Conservation (phyloP, 2,113 vertebrate genomes). For the Neopipo cinnamomea region DNA sequence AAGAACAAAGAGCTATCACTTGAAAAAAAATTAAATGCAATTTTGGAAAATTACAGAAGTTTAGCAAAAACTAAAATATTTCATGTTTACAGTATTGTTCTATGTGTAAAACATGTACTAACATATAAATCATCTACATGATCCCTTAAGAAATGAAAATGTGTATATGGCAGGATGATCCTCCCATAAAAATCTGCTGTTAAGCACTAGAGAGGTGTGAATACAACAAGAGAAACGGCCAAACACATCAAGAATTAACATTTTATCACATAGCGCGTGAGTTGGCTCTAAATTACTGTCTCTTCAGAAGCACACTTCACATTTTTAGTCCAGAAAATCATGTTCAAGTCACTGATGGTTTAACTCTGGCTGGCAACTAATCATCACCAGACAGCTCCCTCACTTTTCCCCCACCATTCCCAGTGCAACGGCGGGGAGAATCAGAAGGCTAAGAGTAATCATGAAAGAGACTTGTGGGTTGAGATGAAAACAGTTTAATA, state of each 20-base stretch:
- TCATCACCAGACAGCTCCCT: background rate
- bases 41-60: background rate
- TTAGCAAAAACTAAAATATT: background rate
- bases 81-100: background rate
- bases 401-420: rapidly evolving
- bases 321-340: background rate
- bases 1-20: background rate
- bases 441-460: background rate
- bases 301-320: background rate
- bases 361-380: background rate
- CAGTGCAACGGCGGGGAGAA: background rate
- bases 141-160: background rate
- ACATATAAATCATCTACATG: background rate
- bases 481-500: background rate
- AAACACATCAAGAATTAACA: background rate
- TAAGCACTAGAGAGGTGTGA: background rate
- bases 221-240: background rate
- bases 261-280: background rate
- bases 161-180: background rate
- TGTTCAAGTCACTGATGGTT: background rate
- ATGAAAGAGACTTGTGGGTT: background rate
- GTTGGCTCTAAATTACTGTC: background rate
- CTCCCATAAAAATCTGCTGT: background rate
- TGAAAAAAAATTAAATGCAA: background rate
- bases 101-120: background rate